These are phyloP conservation scores for Poeciliopsis turneri DNA, from an alignment of 2,797 vertebrate species.

Conservation along the genomic window DNA sequence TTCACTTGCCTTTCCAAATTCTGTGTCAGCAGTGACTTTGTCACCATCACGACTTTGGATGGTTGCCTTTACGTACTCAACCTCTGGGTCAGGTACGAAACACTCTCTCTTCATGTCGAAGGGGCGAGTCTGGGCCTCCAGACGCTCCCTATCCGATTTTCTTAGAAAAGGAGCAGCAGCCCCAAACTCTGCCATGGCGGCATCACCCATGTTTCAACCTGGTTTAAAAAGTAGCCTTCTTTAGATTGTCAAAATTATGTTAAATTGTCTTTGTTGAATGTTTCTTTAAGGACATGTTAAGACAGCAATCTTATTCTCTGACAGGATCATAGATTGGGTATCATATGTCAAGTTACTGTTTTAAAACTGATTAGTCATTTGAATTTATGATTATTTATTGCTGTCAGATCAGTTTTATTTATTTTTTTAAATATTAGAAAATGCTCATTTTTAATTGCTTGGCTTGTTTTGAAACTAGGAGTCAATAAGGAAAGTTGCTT, in stretches of 20 bases:
- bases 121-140: slow-evolving; percentile 86
- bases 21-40: slow-evolving; percentile 84
- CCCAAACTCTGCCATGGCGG: slow-evolving; percentile 85
- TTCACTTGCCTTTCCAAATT: slow-evolving; percentile 83
- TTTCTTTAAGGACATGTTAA: not conserved
- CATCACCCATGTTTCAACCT: slow-evolving; percentile 77
- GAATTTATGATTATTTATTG: not conserved
- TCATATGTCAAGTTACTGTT: not conserved
- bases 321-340: not conserved
- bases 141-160: slow-evolving; percentile 87
- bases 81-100: slow-evolving; percentile 86
- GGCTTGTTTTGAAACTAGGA: not conserved
- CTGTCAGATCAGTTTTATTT: not conserved
- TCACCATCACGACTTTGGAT: slow-evolving; percentile 84
- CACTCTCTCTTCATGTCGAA: slow-evolving; percentile 92
- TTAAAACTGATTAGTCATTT: not conserved
- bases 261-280: not conserved
- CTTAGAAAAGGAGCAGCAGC: slow-evolving; percentile 85
- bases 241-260: not conserved
- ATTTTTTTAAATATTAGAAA: not conserved
- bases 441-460: not conserved
- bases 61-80: slow-evolving; percentile 85
- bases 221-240: slow-evolving; percentile 2
- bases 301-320: not conserved
- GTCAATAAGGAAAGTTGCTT: not conserved